Percentiles rank a stretch among this genome's conserved stretches.
Conservation (phyloP, 2,113 vertebrate genomes). For the Lophius piscatorius region DNA sequence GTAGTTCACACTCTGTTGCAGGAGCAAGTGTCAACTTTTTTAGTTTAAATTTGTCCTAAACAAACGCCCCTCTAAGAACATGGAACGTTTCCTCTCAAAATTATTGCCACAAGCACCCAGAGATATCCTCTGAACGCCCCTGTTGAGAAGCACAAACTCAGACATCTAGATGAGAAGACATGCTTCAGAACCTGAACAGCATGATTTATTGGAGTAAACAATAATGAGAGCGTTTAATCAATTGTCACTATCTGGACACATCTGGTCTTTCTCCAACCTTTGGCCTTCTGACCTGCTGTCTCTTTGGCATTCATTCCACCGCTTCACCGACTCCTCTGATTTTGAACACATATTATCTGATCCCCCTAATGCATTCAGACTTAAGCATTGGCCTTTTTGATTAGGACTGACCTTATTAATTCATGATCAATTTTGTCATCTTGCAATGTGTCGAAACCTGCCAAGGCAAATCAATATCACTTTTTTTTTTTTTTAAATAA, state of each 20-base stretch:
- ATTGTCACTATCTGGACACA: not conserved
- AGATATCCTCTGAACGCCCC: too few relatives aligned
- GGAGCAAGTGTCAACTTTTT: too few relatives aligned
- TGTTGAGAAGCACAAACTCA: too few relatives aligned
- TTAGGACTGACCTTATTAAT: conserved; percentile 53
- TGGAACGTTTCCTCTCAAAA: not conserved
- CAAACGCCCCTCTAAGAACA: too few relatives aligned
- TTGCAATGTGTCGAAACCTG: conserved; percentile 23
- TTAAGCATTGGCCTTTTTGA: conserved; percentile 18
- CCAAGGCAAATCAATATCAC: conserved; percentile 34
- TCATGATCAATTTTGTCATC: conserved; percentile 54
- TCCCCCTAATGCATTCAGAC: conserved; percentile 17
- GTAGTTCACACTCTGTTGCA: too few relatives aligned
- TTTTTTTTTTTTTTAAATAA: not conserved
- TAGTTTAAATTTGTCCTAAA: too few relatives aligned
- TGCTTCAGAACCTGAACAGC: not conserved
- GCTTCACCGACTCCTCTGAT: conserved; percentile 10
- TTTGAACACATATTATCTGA: conserved; percentile 31
- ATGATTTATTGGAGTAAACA: conserved; percentile 14
- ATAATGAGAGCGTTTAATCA: conserved; percentile 4
- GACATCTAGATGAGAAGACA: not conserved
- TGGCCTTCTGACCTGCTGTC: conserved; percentile 17
- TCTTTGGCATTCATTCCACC: conserved; percentile 7
- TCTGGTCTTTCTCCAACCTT: conserved; percentile 33
- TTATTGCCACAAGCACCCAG: too few relatives aligned